Evolutionary conservation across 2,113 vertebrate species (phyloP).

Genomic region (Myrmecobius fasciatus): DNA sequence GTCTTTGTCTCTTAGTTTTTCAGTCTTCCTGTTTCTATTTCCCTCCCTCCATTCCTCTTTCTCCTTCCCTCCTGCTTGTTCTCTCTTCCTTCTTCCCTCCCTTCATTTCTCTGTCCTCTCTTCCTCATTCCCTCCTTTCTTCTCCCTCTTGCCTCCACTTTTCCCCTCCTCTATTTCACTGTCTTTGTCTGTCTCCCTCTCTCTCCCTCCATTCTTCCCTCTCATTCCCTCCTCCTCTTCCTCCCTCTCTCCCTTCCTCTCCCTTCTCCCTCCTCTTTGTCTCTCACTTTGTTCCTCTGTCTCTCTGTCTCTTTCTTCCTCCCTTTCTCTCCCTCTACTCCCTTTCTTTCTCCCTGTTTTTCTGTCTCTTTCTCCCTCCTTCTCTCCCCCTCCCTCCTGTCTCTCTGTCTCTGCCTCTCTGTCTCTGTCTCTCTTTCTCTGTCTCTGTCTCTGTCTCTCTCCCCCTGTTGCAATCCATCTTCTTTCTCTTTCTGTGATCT

Average conservation of each 20-base stretch:
- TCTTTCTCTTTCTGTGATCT: too few relatives aligned
- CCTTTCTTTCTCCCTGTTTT: rapidly evolving
- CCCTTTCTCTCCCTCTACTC: neutral
- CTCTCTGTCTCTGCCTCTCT: neutral
- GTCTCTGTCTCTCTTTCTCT: neutral
- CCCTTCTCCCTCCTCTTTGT: neutral
- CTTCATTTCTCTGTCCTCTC: too few relatives aligned
- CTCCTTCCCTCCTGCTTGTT: too few relatives aligned
- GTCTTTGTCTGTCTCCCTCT: too few relatives aligned
- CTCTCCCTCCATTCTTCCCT: neutral
- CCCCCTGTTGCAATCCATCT: too few relatives aligned
- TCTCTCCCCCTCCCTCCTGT: neutral
- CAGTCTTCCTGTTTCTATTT: too few relatives aligned
- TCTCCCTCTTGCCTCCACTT: too few relatives aligned
- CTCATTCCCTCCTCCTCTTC: neutral
- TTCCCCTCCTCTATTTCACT: too few relatives aligned
- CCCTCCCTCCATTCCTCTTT: too few relatives aligned
- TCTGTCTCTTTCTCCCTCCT: rapidly evolving
- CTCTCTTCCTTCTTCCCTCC: too few relatives aligned
- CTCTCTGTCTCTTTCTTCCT: neutral
- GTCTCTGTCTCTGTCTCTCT: neutral
- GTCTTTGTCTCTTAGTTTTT: too few relatives aligned
- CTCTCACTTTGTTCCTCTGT: neutral
- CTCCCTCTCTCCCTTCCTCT: neutral
- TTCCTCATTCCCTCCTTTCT: too few relatives aligned